These are phyloP conservation scores for Hirundichthys speculiger DNA, from an alignment of 2,113 vertebrate species.

Conservation along the genomic window DNA sequence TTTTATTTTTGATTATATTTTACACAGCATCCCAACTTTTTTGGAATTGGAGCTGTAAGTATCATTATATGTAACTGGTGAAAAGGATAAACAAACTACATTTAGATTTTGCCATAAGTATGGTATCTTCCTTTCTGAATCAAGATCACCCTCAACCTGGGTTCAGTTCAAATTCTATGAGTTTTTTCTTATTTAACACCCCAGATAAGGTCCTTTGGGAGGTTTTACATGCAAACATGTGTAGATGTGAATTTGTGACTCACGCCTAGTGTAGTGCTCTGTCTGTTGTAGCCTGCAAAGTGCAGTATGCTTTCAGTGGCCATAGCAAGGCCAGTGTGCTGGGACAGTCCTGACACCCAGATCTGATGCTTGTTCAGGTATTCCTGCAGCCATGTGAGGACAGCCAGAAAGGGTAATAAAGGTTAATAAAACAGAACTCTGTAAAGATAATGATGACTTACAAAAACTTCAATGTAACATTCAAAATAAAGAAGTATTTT, in stretches of 20 bases:
- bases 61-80: too few species aligned
- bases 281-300: slow-evolving; percentile 94
- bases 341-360: slow-evolving; percentile 93
- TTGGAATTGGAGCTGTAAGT: too few species aligned
- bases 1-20: too few species aligned
- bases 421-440: background rate
- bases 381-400: slow-evolving; percentile 80
- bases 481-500: background rate
- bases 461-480: background rate
- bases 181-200: too few species aligned
- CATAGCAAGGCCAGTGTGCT: slow-evolving; percentile 97
- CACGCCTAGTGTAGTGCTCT: slow-evolving; percentile 94
- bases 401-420: background rate
- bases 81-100: too few species aligned
- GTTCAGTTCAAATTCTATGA: too few species aligned
- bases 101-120: too few species aligned
- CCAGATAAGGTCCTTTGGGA: too few species aligned
- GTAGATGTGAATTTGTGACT: slow-evolving; percentile 56
- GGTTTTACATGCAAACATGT: background rate
- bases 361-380: slow-evolving; percentile 97
- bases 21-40: too few species aligned
- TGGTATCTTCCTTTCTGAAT: too few species aligned
- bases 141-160: too few species aligned
- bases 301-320: slow-evolving; percentile 95
- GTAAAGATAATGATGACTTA: background rate